Evolutionary conservation across 2,888 invertebrate species (phyloP), one percentile per base, ranked within the genome.

Genomic region (Yponomeuta plumbellus): DNA sequence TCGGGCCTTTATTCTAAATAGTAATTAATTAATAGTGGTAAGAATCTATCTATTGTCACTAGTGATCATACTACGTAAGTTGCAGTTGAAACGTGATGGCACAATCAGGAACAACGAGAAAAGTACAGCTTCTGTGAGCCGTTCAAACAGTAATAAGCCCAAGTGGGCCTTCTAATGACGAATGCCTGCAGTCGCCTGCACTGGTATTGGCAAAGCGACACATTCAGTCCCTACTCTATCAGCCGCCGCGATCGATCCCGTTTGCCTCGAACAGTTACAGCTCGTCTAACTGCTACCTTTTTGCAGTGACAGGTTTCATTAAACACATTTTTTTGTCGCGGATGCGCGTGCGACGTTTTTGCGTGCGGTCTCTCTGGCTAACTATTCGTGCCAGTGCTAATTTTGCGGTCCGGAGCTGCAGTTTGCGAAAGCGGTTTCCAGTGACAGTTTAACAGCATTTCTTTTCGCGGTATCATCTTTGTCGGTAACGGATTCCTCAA

Each of bases 221-320:
- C 58, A 58, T 58, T 58, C 23, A 59, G 59, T 59, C 21, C 61
- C 26, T 58, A 3, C 22, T 22, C 61, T 61, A 26, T 61, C 74
- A 26, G 71, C 67, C 65, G 22, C 66, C 70, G 74, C 76, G 76
- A 75, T 76, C 79, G 80, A 80, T 83, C 77, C 80, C 82, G 81
- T 82, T 79, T 73, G 79, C 80, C 57, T 56, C 70, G 70, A 71
- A 72, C 79, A 71, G 82, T 80, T 80, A 78, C 77, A 78, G 76
- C 69, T 72, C 79, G 78, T 61, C 66, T 64, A 40, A 63, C 63
- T 63, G 63, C 13, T 23, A n/a, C 40, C 21, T 63, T 63, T 44
- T 21, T 44, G 63, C 62, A 39, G 44, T 22, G 21, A 40, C 20
- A 44, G 40, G 39, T 40, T 58, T 34, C 13, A 58, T 65, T 62